These are phyloP conservation scores for Spondyliosoma cantharus DNA, from an alignment of 2,797 vertebrate species.

Conservation along the genomic window DNA sequence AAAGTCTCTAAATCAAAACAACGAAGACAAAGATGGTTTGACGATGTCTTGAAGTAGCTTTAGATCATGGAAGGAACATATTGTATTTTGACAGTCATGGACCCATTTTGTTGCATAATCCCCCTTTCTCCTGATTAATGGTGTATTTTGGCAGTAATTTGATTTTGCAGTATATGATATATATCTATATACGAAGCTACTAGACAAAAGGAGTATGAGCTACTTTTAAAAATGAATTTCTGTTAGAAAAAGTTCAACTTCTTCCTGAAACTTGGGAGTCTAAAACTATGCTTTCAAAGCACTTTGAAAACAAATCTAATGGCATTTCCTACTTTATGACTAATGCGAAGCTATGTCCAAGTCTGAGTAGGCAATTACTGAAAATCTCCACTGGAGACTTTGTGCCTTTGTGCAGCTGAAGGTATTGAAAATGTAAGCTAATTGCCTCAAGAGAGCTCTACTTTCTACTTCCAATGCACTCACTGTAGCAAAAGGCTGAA, in stretches of 20 bases:
- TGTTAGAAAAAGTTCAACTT: not conserved
- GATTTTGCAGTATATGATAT: not conserved
- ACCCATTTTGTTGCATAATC: not conserved
- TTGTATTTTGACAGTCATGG: not conserved
- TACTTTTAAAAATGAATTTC: not conserved
- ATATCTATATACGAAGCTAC: slow-evolving; percentile 8
- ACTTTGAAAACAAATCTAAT: slow-evolving; percentile 14
- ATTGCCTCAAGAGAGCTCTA: slow-evolving; percentile 41
- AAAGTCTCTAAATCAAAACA: too few species aligned
- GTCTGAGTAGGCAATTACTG: slow-evolving; percentile 60
- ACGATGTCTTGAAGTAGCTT: too few species aligned
- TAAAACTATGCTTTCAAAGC: slow-evolving; percentile 36
- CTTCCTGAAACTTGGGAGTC: not conserved
- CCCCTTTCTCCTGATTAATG: not conserved
- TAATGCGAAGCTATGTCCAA: slow-evolving; percentile 31
- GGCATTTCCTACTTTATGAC: slow-evolving; percentile 35
- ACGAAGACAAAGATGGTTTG: too few species aligned
- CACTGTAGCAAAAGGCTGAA: slow-evolving; percentile 24
- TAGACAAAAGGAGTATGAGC: not conserved
- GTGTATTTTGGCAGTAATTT: not conserved
- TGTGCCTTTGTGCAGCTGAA: slow-evolving; percentile 35
- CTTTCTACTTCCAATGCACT: slow-evolving; percentile 38
- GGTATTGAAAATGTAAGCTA: slow-evolving; percentile 45
- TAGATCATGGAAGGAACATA: too few species aligned
- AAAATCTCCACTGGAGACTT: slow-evolving; percentile 44